A percentile compares a stretch with the other conserved stretches of the same genome.
Conservation (phyloP, 2,797 vertebrate species). For the Cynodonichthys magdalenae region DNA sequence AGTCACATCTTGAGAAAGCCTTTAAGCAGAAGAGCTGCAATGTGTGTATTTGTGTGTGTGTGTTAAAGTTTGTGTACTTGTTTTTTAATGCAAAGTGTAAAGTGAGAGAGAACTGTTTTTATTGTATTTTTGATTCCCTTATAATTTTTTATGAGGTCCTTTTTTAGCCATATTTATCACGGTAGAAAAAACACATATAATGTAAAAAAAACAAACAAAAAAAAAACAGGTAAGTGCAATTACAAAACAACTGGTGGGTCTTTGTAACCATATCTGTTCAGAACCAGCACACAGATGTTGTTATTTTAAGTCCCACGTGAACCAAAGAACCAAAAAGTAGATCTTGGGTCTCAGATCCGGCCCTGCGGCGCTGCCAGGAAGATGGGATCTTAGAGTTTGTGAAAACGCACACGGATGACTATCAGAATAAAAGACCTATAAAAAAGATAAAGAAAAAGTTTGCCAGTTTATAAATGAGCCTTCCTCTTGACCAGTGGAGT, state of each 20-base stretch:
- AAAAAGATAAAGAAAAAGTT: conserved; percentile 26
- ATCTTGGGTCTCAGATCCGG: conserved; percentile 70
- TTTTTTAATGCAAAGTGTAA: conserved; percentile 72
- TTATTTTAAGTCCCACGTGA: conserved; percentile 62
- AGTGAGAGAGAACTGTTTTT: conserved; percentile 71
- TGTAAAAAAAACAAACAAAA: conserved; percentile 61
- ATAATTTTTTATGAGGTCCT: conserved; percentile 62
- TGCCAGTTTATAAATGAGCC: conserved; percentile 52
- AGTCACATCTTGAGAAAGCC: conserved; percentile 72
- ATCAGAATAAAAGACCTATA: conserved; percentile 51
- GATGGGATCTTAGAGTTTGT: conserved; percentile 42
- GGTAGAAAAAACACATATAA: conserved; percentile 79
- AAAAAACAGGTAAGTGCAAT: conserved; percentile 77
- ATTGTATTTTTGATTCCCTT: conserved; percentile 62
- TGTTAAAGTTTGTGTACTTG: conserved; percentile 50
- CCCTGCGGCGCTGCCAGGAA: conserved; percentile 41
- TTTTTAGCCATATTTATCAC: conserved; percentile 64
- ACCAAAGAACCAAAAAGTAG: conserved; percentile 35
- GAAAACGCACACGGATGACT: conserved; percentile 55
- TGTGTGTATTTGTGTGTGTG: conserved; percentile 69
- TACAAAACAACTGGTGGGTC: conserved; percentile 74
- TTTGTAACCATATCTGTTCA: conserved; percentile 57
- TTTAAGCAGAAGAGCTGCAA: conserved; percentile 68
- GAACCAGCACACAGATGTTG: conserved; percentile 34
- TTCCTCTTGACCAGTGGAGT: conserved; percentile 37